A percentile compares a stretch with the other conserved stretches of the same genome.
These are phyloP conservation scores for Sarcophaga peregrina DNA, from an alignment of 1,140 invertebrate species.

Conservation along the genomic window DNA sequence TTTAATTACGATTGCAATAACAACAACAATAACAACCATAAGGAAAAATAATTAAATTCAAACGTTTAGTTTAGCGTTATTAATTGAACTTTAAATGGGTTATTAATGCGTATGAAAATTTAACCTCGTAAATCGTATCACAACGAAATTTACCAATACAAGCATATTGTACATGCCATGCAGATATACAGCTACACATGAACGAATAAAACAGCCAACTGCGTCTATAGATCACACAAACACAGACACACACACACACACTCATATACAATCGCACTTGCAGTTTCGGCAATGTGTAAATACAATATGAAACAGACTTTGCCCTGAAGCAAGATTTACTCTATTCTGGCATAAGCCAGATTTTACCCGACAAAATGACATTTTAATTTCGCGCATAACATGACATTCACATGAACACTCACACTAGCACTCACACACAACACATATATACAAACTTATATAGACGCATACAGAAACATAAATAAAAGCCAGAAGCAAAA, in stretches of 20 bases:
- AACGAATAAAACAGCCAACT: not conserved
- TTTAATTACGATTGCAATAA: too few relatives aligned
- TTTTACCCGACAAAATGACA: constrained; percentile 35
- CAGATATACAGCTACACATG: not conserved
- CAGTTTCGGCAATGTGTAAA: constrained; percentile 12
- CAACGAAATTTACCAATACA: not conserved
- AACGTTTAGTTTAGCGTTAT: not conserved
- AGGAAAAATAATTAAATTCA: too few relatives aligned
- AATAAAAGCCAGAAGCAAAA: not conserved
- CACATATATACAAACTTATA: too few relatives aligned
- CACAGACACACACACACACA: too few relatives aligned
- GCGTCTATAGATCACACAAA: not conserved
- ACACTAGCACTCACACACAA: not conserved
- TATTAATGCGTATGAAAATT: constrained; percentile 21
- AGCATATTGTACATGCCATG: too few relatives aligned
- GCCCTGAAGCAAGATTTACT: constrained; percentile 18
- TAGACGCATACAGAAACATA: not conserved
- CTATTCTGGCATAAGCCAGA: constrained; percentile 16
- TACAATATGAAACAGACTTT: constrained; percentile 19
- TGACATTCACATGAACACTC: not conserved
- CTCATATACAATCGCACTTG: too few relatives aligned
- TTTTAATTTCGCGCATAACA: constrained; percentile 40
- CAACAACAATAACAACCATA: too few relatives aligned
- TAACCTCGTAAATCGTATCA: constrained; percentile 9
- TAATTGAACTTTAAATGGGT: constrained; percentile 25